Percentiles rank a stretch among this genome's conserved stretches.
phyloP scores from a whole-genome alignment of 2,888 invertebrate species.

The Oithona nana region DNA sequence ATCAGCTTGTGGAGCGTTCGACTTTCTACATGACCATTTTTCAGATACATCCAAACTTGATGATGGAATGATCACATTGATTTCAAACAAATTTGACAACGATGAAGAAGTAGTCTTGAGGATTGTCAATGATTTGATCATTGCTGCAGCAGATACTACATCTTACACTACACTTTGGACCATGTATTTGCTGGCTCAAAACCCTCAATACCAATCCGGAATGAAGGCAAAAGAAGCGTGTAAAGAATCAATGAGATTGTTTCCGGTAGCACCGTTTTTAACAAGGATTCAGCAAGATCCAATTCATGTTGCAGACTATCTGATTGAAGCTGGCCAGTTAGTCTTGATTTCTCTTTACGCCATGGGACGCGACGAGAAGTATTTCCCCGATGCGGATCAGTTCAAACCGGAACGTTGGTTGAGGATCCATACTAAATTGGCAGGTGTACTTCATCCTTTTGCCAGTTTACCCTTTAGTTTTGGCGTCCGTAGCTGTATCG shows the following conservation, averaged over 20 bases:
- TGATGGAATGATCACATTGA: not conserved
- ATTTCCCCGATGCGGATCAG: not conserved
- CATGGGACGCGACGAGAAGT: not conserved
- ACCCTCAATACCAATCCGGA: not conserved
- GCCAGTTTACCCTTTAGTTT: not conserved
- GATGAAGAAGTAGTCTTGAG: not conserved
- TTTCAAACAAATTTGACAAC: not conserved
- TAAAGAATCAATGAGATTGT: not conserved
- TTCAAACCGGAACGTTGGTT: not conserved
- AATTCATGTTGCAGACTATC: not conserved
- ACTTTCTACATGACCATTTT: not conserved
- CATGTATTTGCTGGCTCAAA: not conserved
- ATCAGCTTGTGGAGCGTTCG: not conserved
- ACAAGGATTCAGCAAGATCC: not conserved
- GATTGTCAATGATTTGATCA: not conserved
- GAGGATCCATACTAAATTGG: not conserved
- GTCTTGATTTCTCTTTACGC: not conserved
- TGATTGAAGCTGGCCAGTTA: not conserved
- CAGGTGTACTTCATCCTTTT: not conserved
- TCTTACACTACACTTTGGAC: not conserved
- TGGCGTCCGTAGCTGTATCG: not conserved
- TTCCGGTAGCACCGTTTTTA: not conserved
- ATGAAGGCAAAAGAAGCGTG: not conserved
- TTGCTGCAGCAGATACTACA: not conserved
- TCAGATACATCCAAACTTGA: not conserved